phyloP scores from a whole-genome alignment of 2,797 vertebrate species.

The Tamandua tetradactyla region DNA sequence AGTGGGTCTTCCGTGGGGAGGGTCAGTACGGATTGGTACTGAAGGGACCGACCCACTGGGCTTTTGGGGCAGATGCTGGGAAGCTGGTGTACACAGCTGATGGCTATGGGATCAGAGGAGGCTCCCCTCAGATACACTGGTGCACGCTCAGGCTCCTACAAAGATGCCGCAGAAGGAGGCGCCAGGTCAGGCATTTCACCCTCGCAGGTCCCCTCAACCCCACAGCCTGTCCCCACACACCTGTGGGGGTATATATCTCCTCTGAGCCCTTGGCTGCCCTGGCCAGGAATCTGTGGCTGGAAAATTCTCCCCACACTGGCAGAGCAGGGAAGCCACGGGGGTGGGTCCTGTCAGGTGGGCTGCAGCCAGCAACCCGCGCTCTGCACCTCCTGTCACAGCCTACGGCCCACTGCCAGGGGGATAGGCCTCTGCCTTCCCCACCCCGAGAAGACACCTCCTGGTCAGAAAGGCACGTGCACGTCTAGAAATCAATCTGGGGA shows the following conservation, averaged over 20 bases:
- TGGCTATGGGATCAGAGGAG: not conserved
- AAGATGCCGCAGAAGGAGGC: not conserved
- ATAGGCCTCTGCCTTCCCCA: not conserved
- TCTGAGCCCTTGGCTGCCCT: not conserved
- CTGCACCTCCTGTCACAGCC: not conserved
- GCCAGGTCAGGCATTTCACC: rapidly evolving
- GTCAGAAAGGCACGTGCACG: not conserved
- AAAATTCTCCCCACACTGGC: not conserved
- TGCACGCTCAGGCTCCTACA: not conserved
- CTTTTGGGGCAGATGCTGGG: not conserved
- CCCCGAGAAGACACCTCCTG: not conserved
- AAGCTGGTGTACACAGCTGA: not conserved
- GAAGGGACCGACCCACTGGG: not conserved
- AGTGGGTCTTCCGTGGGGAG: no score
- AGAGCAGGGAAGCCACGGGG: not conserved
- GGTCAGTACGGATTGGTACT: not conserved
- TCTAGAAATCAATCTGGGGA: not conserved
- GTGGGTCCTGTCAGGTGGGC: not conserved
- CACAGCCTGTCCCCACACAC: not conserved
- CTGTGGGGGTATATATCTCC: not conserved
- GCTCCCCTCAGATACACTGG: not conserved
- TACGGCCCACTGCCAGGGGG: not conserved
- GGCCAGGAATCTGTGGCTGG: not conserved
- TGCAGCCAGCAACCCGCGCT: not conserved
- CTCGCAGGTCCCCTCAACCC: no score